These are phyloP conservation scores for Sylvia atricapilla DNA, from an alignment of 2,113 vertebrate genomes.

Conservation along the genomic window DNA sequence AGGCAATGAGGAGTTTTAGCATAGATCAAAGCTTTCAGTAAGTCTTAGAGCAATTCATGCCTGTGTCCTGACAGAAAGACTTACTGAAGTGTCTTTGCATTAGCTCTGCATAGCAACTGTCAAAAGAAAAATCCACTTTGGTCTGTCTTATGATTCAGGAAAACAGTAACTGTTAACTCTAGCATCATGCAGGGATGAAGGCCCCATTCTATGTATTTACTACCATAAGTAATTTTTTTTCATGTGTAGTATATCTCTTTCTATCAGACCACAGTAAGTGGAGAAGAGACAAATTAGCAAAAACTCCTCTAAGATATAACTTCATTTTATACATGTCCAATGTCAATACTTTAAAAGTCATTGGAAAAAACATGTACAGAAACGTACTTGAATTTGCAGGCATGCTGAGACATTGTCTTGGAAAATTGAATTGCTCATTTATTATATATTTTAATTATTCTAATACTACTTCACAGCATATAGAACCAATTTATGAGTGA, in stretches of 20 bases:
- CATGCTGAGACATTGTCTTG: neutral
- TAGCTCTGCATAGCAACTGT: neutral
- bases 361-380: neutral
- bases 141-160: neutral
- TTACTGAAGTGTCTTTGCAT: neutral
- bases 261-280: neutral
- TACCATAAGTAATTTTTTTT: neutral
- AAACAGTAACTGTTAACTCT: neutral
- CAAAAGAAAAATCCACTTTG: neutral
- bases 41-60: neutral
- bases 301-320: neutral
- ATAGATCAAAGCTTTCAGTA: neutral
- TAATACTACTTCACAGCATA: neutral
- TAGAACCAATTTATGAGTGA: neutral
- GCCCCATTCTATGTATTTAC: neutral
- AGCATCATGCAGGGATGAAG: neutral
- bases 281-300: neutral
- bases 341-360: neutral
- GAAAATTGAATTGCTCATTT: neutral
- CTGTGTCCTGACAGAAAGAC: neutral
- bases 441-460: neutral
- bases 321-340: neutral
- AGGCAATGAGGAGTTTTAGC: neutral
- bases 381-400: neutral
- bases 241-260: neutral